These are phyloP conservation scores for Hexactinellida sp. DNA, from an alignment of 37 sponge, comb jelly and placozoan species.

Conservation along the genomic window DNA sequence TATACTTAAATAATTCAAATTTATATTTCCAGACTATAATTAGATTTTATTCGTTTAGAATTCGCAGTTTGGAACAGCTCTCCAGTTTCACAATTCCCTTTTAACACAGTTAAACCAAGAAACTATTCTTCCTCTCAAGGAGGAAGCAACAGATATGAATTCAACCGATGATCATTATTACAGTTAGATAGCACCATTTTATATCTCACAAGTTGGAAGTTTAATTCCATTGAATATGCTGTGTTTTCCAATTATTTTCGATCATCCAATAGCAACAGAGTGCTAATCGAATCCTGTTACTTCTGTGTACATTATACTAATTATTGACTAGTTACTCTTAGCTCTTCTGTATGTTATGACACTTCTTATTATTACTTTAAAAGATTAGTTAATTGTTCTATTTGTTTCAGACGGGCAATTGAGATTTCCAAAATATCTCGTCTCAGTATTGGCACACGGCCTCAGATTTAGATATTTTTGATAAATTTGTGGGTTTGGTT, in stretches of 20 bases:
- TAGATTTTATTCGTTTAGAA: background rate
- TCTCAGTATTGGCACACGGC: no score
- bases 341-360: background rate
- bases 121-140: background rate
- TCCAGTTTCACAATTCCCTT: conserved; percentile 4
- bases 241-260: conserved; percentile 12
- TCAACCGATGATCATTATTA: background rate
- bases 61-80: background rate
- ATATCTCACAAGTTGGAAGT: background rate
- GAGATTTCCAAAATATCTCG: no score
- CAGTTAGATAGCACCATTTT: background rate
- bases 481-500: no score
- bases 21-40: background rate
- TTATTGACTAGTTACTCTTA: background rate
- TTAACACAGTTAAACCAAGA: conserved; percentile 15
- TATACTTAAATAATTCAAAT: background rate
- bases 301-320: background rate
- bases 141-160: background rate
- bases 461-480: no score
- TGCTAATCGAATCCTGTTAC: background rate
- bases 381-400: no score
- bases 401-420: no score
- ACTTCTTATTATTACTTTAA: no score
- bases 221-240: background rate
- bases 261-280: conserved; percentile 5